Evolutionary conservation across 2,113 vertebrate species (phyloP).

Genomic region (Siphamia tubifer): DNA sequence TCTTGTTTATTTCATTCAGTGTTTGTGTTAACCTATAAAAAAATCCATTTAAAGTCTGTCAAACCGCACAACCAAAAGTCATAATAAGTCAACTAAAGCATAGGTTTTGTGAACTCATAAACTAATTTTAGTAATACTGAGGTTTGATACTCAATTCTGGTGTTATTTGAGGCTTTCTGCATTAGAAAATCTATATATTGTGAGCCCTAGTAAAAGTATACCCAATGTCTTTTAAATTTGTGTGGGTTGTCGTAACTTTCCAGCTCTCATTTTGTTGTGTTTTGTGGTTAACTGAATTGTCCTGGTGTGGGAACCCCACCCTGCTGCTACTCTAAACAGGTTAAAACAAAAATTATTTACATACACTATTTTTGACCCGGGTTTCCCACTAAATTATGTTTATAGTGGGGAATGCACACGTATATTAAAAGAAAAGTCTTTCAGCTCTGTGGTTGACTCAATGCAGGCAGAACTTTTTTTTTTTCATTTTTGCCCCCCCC

Average conservation of each 20-base stretch:
- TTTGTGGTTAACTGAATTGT: constrained; percentile 56
- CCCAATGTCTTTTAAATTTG: constrained; percentile 4
- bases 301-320: constrained; percentile 52
- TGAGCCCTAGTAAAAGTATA: not conserved
- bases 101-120: no score
- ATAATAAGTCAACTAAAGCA: not conserved
- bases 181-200: not conserved
- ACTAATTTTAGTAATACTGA: not conserved
- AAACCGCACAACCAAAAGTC: not conserved
- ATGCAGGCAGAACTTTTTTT: not conserved
- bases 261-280: constrained; percentile 28
- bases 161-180: not conserved
- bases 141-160: not conserved
- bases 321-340: constrained; percentile 60
- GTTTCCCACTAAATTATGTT: constrained; percentile 38
- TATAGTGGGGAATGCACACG: constrained; percentile 33
- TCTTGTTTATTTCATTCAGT: not conserved
- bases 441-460: constrained; percentile 17
- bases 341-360: constrained; percentile 58
- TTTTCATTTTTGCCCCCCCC: not conserved
- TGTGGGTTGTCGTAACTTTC: not conserved
- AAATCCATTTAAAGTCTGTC: not conserved
- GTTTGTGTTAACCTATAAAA: not conserved
- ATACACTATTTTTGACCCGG: constrained; percentile 48
- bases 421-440: constrained; percentile 53